These are phyloP conservation scores for Amblyopsis hoosieri DNA, from an alignment of 2,797 vertebrate genomes.

Conservation along the genomic window DNA sequence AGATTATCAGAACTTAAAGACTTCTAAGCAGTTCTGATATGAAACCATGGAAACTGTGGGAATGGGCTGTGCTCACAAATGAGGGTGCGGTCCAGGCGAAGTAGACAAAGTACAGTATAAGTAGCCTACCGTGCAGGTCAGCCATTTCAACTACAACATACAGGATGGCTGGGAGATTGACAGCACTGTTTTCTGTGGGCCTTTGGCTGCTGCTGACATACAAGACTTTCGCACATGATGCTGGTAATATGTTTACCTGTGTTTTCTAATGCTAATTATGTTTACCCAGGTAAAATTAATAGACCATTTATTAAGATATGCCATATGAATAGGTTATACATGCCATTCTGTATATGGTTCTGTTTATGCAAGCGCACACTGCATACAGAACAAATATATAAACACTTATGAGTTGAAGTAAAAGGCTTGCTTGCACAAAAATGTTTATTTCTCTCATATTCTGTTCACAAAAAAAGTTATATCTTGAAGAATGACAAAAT, in stretches of 20 bases:
- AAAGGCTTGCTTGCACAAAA: too few relatives aligned
- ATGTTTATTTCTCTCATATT: too few relatives aligned
- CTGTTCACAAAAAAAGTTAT: too few relatives aligned
- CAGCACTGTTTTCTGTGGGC: conserved; percentile 39
- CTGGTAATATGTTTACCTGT: conserved; percentile 32
- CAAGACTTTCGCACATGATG: conserved; percentile 27
- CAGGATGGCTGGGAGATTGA: conserved; percentile 45
- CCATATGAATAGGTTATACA: too few relatives aligned
- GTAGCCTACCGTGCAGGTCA: conserved; percentile 1
- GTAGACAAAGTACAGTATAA: conserved; percentile 37
- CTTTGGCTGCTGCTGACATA: conserved; percentile 44
- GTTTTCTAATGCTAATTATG: background rate
- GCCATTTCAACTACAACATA: conserved; percentile 1
- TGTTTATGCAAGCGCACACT: too few relatives aligned
- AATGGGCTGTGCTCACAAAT: conserved; percentile 4
- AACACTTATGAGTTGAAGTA: too few relatives aligned
- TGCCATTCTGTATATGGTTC: too few relatives aligned
- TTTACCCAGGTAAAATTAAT: background rate
- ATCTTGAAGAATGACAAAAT: too few relatives aligned
- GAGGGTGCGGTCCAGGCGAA: conserved; percentile 15
- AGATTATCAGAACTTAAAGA: conserved; percentile 10
- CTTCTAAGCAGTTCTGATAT: background rate
- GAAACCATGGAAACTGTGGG: conserved; percentile 11
- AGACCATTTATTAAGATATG: too few relatives aligned
- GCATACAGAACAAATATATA: too few relatives aligned